Evolutionary conservation across 2,113 vertebrate genomes (phyloP), one percentile per base, ranked within the genome.

Genomic region (Oxygymnocypris stewartii): DNA sequence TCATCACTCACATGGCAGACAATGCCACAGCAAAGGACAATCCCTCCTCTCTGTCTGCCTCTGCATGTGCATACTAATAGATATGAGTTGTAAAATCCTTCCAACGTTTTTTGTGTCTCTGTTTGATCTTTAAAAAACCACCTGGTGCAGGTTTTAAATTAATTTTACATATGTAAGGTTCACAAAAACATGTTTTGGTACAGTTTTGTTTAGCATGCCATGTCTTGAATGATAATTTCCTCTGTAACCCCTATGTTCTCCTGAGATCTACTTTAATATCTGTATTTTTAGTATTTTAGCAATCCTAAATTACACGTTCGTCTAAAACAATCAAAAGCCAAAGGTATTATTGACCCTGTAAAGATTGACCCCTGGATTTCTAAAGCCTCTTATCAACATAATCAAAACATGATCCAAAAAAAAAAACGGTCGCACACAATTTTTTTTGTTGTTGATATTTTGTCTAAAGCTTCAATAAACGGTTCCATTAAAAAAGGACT

Each of bases 1-100:
- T 89, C 85, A 90, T 93, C 90, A 90, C 85, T 86, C 88, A 86
- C 69, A 88, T 20, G 44, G 75, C 57, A 86, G 88, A 88, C 85
- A 80, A 37, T 67, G 85, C 63, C 75, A 47, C 73, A 69, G 80
- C 42, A 83, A 75, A 77, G 80, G 71, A 75, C 73, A 69, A 51
- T 63, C 71, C 40, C 69, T 86, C 69, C 71, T 78, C 79, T 78
- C 61, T 83, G 79, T 71, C 57, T 67, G 13, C 85, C 51, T 77
- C 57, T 54, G 79, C 11, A 0, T 76, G 71, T 75, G 85, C 85
- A 82, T 82, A 61, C 79, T 82, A 75, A 86, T 74, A 51, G 44
- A 82, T 76, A 82, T 47, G 31, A 71, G 59, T 65, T 80, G 4
- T 37, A 42, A 54, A 54, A 84, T 54, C 28, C 28, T 51, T 84